These are phyloP conservation scores for Oophaga sylvatica DNA, from an alignment of 2,797 vertebrate genomes.

Conservation along the genomic window DNA sequence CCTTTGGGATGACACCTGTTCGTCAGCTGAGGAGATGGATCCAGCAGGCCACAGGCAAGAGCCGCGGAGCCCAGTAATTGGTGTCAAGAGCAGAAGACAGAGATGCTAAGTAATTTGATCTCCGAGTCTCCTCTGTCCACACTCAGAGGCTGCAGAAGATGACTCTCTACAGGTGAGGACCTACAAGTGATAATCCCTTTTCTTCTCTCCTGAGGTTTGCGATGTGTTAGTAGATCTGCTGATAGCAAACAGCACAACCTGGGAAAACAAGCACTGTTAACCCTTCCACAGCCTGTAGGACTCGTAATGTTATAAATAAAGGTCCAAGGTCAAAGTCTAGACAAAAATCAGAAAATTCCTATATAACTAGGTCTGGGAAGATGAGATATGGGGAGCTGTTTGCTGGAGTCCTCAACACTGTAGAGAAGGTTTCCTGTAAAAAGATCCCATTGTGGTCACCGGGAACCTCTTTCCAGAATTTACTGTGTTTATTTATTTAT, in stretches of 20 bases:
- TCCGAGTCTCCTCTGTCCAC: slow-evolving; percentile 4
- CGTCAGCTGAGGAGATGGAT: slow-evolving; percentile 15
- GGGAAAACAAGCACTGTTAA: slow-evolving; percentile 1
- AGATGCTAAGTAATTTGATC: slow-evolving; percentile 55
- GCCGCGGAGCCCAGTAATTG: slow-evolving; percentile 31
- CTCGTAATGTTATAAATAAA: not conserved
- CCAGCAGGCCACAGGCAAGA: slow-evolving; percentile 31
- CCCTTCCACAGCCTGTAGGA: not conserved
- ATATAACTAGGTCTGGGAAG: not conserved
- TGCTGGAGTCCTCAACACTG: not conserved
- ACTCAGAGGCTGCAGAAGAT: slow-evolving; percentile 18
- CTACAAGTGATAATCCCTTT: slow-evolving; percentile 57
- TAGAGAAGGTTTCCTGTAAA: not conserved
- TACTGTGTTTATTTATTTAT: no score
- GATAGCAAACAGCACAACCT: slow-evolving; percentile 38
- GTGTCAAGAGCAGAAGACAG: slow-evolving; percentile 50
- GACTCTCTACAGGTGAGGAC: slow-evolving; percentile 55
- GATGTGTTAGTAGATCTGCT: slow-evolving; percentile 36
- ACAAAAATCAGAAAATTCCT: not conserved
- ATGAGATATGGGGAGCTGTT: not conserved
- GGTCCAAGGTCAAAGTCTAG: not conserved
- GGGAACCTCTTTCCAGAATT: no score
- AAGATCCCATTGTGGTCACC: no score
- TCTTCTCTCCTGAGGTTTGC: slow-evolving; percentile 22
- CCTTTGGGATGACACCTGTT: slow-evolving; percentile 60